Conservation (phyloP, 1,140 invertebrate genomes). For the Protaetia brevitarsis region DNA sequence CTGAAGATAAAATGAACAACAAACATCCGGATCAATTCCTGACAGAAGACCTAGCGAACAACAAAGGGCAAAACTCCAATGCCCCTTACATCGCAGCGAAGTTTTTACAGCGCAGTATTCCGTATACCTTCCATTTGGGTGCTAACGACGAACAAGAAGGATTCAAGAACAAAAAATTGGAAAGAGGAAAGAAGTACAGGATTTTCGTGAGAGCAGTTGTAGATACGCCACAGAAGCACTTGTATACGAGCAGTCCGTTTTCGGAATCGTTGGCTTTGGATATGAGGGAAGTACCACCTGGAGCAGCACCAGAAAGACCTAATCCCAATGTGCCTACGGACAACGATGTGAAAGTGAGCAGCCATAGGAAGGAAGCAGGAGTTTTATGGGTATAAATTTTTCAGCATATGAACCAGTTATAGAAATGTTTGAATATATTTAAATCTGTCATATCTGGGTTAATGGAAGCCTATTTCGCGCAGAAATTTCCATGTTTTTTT, state of each 20-base stretch:
- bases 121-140: slow-evolving; percentile 86
- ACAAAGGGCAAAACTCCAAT: slow-evolving; percentile 64
- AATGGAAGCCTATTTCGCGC: no score
- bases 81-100: slow-evolving; percentile 91
- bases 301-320: slow-evolving; percentile 79
- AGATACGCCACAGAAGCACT: slow-evolving; percentile 88
- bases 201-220: slow-evolving; percentile 95
- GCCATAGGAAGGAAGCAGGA: slow-evolving; percentile 74
- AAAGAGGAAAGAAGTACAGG: slow-evolving; percentile 76
- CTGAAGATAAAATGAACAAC: slow-evolving; percentile 76
- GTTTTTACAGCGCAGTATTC: slow-evolving; percentile 86
- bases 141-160: slow-evolving; percentile 86
- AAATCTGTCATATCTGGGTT: no score
- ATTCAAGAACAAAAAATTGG: slow-evolving; percentile 82
- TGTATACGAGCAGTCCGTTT: slow-evolving; percentile 94
- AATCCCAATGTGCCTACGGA: slow-evolving; percentile 76
- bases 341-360: slow-evolving; percentile 73
- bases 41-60: slow-evolving; percentile 77
- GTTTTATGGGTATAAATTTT: slow-evolving; percentile 78
- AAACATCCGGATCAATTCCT: slow-evolving; percentile 88
- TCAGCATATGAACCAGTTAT: not conserved
- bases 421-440: not conserved
- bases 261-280: slow-evolving; percentile 84
- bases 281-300: slow-evolving; percentile 81
- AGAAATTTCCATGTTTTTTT: no score